Conservation (phyloP, 2,888 invertebrate species). For the Dastarcus helophoroides region DNA sequence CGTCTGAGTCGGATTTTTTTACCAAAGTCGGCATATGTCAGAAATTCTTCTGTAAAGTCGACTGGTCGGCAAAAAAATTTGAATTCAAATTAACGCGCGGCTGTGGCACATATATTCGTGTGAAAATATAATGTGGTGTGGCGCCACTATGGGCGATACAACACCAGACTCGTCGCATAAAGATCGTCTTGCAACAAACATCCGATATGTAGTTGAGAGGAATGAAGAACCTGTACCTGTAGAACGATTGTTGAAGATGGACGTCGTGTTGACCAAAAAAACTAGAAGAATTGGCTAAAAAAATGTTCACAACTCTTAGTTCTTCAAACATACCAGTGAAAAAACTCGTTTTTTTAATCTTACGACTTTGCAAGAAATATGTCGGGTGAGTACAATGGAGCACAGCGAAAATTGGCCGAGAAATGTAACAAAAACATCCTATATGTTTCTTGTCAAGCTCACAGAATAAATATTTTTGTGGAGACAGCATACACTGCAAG, state of each 20-base stretch:
- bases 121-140: too few species aligned
- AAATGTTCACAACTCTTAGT: too few species aligned
- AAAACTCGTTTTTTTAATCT: slow-evolving; percentile 4
- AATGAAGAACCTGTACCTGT: slow-evolving; percentile 1
- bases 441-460: slow-evolving; percentile 8
- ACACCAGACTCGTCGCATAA: slow-evolving; percentile 4
- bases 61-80: too few species aligned
- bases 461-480: slow-evolving; percentile 7
- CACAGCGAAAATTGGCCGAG: slow-evolving; percentile 5
- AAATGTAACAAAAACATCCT: slow-evolving; percentile 1
- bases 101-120: too few species aligned
- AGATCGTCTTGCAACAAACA: slow-evolving; percentile 4
- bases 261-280: slow-evolving; percentile 1
- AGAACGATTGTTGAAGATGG: not conserved
- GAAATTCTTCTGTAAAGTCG: too few species aligned
- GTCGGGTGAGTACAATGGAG: slow-evolving; percentile 4
- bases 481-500: slow-evolving; percentile 4
- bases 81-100: too few species aligned
- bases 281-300: slow-evolving; percentile 1
- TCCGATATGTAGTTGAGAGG: not conserved
- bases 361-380: slow-evolving; percentile 5
- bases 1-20: too few species aligned
- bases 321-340: not conserved
- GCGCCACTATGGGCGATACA: too few species aligned
- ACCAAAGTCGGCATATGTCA: too few species aligned